These are phyloP conservation scores for Channa striata DNA, from an alignment of 2,797 vertebrate species.

Conservation along the genomic window DNA sequence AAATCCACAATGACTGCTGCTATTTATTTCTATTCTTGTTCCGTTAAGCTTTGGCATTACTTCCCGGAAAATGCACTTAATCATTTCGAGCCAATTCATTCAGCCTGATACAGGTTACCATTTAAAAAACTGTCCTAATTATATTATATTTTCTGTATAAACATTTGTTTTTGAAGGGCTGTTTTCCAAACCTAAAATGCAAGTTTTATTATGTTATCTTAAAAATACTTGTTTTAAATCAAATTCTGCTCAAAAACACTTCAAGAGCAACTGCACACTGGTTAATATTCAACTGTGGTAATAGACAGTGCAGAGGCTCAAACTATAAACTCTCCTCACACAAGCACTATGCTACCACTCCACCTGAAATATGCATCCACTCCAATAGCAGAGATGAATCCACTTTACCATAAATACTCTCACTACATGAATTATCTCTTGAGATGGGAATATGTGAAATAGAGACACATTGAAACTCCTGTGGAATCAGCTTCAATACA, in stretches of 20 bases:
- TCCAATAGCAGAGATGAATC: slow-evolving; percentile 47
- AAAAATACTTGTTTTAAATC: slow-evolving; percentile 13
- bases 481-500: slow-evolving; percentile 40
- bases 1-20: neutral
- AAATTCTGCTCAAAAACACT: slow-evolving; percentile 20
- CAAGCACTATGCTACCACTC: slow-evolving; percentile 35
- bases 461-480: slow-evolving; percentile 24
- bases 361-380: slow-evolving; percentile 64
- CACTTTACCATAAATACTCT: slow-evolving; percentile 67
- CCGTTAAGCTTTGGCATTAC: neutral
- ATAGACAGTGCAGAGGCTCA: slow-evolving; percentile 28
- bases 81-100: neutral
- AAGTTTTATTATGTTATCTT: neutral
- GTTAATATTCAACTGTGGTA: slow-evolving; percentile 27
- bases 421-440: slow-evolving; percentile 60
- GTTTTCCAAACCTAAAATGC: neutral
- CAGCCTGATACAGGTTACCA: neutral
- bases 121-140: neutral
- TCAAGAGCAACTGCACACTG: slow-evolving; percentile 15
- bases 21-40: neutral
- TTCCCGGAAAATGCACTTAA: no score
- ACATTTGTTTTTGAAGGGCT: neutral
- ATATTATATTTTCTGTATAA: neutral
- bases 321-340: slow-evolving; percentile 31
- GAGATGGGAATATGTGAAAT: slow-evolving; percentile 36